Percentiles rank a stretch among this genome's conserved stretches.
phyloP scores from a whole-genome alignment of 2,113 vertebrate genomes.

The Corythornis cristatus region DNA sequence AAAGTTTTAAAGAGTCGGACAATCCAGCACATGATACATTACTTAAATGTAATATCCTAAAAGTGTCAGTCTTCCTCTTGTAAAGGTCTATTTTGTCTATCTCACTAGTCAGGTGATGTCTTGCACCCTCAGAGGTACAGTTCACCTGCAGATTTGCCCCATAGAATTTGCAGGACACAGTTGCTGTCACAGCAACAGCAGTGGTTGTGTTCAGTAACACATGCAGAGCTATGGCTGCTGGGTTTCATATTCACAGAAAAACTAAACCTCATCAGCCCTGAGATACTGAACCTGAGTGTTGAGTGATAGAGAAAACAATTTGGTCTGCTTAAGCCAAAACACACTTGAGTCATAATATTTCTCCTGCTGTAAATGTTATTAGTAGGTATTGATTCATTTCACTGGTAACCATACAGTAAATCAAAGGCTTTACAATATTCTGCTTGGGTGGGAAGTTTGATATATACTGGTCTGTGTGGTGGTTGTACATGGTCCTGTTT shows the following conservation, averaged over 20 bases:
- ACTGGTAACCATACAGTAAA: background rate
- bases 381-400: constrained; percentile 53
- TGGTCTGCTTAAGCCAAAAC: constrained; percentile 17
- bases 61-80: background rate
- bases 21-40: background rate
- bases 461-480: background rate
- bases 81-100: background rate
- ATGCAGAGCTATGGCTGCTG: background rate
- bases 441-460: background rate
- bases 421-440: constrained; percentile 26
- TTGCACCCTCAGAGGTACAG: background rate
- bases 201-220: background rate
- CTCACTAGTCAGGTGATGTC: background rate
- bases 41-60: background rate
- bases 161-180: background rate
- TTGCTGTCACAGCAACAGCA: background rate
- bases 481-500: background rate
- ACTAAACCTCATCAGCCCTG: background rate
- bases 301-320: constrained; percentile 15
- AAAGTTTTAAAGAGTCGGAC: background rate
- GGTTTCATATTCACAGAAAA: background rate
- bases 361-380: constrained; percentile 40
- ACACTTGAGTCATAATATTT: constrained; percentile 26
- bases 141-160: background rate
- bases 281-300: background rate